Evolutionary conservation across 2,888 invertebrate species (phyloP).

Genomic region (Eilema caniola): DNA sequence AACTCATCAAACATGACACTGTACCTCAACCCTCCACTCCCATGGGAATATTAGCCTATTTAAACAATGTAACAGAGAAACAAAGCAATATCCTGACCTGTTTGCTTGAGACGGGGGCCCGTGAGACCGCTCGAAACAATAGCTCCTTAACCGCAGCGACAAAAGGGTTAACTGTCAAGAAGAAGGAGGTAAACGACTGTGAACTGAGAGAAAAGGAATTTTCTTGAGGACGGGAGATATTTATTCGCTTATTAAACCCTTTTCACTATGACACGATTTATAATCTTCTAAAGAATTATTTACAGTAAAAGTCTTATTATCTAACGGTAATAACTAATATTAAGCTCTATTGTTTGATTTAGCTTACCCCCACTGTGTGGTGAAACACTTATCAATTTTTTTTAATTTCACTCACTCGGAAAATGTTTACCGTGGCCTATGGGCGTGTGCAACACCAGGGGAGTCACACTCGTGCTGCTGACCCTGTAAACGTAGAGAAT

Average conservation of each 20-base stretch:
- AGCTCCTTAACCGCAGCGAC: conserved; percentile 60
- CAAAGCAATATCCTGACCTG: conserved; percentile 69
- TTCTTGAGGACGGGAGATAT: neutral
- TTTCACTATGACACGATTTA: neutral
- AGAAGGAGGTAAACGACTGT: conserved; percentile 49
- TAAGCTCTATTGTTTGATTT: no score
- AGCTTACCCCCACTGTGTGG: no score
- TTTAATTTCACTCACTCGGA: no score
- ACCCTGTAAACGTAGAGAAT: no score
- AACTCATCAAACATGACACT: conserved; percentile 28
- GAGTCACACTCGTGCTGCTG: no score
- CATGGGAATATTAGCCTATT: conserved; percentile 75
- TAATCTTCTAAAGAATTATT: neutral
- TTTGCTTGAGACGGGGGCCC: conserved; percentile 74
- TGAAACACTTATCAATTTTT: no score
- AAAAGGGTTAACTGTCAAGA: conserved; percentile 69
- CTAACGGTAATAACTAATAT: no score
- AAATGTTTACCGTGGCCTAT: no score
- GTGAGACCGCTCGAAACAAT: conserved; percentile 74
- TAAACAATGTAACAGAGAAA: conserved; percentile 69
- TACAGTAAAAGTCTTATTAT: neutral
- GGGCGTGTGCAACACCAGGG: no score
- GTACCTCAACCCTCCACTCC: conserved; percentile 48
- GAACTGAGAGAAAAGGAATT: conserved; percentile 41
- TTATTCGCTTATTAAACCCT: conserved; percentile 6